Evolutionary conservation across 1,140 invertebrate genomes (phyloP).

Genomic region (Papilio helenus): DNA sequence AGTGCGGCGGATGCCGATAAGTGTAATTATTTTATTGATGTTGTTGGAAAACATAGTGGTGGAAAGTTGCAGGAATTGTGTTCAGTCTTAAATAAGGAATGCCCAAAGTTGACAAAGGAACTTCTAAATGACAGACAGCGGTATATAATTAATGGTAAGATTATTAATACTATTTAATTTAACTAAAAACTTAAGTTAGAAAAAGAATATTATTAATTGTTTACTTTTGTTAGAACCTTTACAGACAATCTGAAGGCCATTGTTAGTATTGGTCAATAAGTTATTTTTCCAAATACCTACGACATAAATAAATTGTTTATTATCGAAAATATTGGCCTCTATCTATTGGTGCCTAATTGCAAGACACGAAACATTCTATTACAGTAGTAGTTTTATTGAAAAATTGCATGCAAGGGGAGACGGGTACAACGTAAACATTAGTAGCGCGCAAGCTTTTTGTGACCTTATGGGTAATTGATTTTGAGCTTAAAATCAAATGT

Average conservation of each 20-base stretch:
- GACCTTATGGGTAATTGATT: constrained; percentile 50
- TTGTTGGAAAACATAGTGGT: constrained; percentile 81
- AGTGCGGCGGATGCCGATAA: constrained; percentile 77
- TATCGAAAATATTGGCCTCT: constrained; percentile 1
- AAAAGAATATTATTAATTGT: not conserved
- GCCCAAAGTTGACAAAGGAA: constrained; percentile 77
- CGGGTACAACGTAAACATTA: constrained; percentile 53
- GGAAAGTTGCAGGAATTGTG: constrained; percentile 78
- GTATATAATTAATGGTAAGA: constrained; percentile 75
- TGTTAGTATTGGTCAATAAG: not conserved
- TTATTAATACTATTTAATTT: not conserved
- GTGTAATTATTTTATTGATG: constrained; percentile 80
- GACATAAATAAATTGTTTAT: not conserved
- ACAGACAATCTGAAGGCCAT: not conserved
- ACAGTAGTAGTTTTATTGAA: constrained; percentile 69
- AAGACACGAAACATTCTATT: constrained; percentile 51
- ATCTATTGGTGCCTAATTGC: constrained; percentile 45
- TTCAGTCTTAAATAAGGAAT: constrained; percentile 76
- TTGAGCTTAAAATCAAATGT: constrained; percentile 52
- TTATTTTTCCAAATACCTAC: not conserved
- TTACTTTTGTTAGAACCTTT: not conserved
- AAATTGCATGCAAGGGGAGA: constrained; percentile 76
- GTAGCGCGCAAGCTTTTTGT: constrained; percentile 44
- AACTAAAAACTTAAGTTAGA: not conserved
- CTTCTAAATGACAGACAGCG: constrained; percentile 76